A percentile compares a stretch with the other conserved stretches of the same genome.
phyloP scores from a whole-genome alignment of 2,888 invertebrate species.

The Drosophila picticornis region DNA sequence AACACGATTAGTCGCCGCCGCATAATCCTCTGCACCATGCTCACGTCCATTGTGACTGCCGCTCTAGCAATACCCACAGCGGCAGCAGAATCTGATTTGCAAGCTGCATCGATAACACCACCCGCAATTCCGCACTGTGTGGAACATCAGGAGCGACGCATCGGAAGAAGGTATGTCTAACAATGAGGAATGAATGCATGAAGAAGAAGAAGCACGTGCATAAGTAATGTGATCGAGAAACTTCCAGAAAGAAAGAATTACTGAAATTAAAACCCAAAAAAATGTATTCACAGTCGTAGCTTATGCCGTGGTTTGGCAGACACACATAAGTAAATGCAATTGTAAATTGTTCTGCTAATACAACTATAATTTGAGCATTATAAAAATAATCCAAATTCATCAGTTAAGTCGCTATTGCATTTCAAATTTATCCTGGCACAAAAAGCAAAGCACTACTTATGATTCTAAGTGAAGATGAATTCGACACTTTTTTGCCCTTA shows the following conservation, averaged over 20 bases:
- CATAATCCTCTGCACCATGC: constrained; percentile 74
- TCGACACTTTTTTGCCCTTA: constrained; percentile 40
- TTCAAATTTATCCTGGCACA: constrained; percentile 19
- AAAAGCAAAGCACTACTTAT: constrained; percentile 12
- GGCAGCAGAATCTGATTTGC: constrained; percentile 43
- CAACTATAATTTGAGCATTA: not conserved
- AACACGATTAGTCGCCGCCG: constrained; percentile 59
- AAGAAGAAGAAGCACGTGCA: not conserved
- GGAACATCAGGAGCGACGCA: constrained; percentile 80
- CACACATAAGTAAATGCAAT: not conserved
- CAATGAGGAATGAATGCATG: constrained; percentile 8
- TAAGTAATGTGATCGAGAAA: constrained; percentile 24
- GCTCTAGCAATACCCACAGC: constrained; percentile 50
- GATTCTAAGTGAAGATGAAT: constrained; percentile 24
- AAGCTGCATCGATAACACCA: constrained; percentile 52
- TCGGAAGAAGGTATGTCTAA: constrained; percentile 82
- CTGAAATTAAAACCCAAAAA: not conserved
- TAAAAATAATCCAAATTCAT: constrained; percentile 2
- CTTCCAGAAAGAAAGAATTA: constrained; percentile 14
- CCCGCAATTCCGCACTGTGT: constrained; percentile 80
- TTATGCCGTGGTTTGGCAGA: not conserved
- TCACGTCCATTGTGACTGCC: constrained; percentile 80
- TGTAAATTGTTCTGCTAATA: not conserved
- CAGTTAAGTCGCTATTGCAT: constrained; percentile 2
- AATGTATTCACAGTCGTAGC: constrained; percentile 5